These are phyloP conservation scores for Ctenochaetus hawaiiensis DNA, from an alignment of 2,797 vertebrate species.

Conservation along the genomic window DNA sequence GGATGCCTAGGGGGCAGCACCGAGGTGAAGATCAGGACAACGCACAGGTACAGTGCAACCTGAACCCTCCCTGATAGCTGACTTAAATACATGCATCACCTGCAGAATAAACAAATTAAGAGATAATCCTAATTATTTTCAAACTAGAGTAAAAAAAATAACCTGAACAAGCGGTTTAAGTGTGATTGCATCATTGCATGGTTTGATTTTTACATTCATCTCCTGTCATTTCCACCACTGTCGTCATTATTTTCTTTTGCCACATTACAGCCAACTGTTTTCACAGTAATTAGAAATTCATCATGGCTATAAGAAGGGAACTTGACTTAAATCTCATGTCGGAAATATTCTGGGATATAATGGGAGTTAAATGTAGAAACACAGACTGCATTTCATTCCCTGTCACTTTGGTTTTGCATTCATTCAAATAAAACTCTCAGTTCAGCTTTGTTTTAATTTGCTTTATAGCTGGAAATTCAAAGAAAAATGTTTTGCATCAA, in stretches of 20 bases:
- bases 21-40: slow-evolving; percentile 88
- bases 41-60: slow-evolving; percentile 80
- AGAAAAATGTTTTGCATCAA: not conserved
- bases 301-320: not conserved
- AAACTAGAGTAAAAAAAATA: not conserved
- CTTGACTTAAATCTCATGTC: not conserved
- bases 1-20: slow-evolving; percentile 85
- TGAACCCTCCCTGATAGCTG: not conserved
- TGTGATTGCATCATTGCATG: not conserved
- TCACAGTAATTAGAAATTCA: not conserved
- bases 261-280: not conserved
- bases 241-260: not conserved
- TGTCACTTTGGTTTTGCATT: slow-evolving; percentile 14
- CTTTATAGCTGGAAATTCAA: not conserved
- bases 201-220: slow-evolving; percentile 11
- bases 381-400: slow-evolving; percentile 11
- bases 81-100: not conserved
- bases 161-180: not conserved
- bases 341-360: slow-evolving; percentile 18
- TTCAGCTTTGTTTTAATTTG: slow-evolving; percentile 26
- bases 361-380: slow-evolving; percentile 14
- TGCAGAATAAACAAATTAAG: not conserved
- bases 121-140: not conserved
- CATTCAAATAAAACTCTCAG: slow-evolving; percentile 23
- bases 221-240: slow-evolving; percentile 7